A percentile compares a stretch with the other conserved stretches of the same genome.
phyloP scores from a whole-genome alignment of 2,113 vertebrate genomes.

The Copsychus sechellarum region DNA sequence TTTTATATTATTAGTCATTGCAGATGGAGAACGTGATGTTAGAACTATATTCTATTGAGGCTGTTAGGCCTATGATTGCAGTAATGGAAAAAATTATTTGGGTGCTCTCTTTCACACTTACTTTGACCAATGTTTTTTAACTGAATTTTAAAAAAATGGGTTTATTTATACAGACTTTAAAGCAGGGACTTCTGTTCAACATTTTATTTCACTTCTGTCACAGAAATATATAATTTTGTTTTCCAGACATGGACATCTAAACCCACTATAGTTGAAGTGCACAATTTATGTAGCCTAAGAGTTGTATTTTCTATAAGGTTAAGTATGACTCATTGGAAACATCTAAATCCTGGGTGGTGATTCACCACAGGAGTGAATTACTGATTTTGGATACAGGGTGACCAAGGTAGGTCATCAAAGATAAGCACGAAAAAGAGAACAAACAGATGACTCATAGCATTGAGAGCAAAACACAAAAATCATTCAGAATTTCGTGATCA shows the following conservation, averaged over 20 bases:
- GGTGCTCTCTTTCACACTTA: not conserved
- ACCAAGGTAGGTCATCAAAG: constrained; percentile 24
- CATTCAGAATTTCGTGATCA: not conserved
- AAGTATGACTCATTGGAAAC: constrained; percentile 57
- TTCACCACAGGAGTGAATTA: constrained; percentile 43
- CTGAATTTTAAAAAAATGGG: not conserved
- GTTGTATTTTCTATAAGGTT: constrained; percentile 24
- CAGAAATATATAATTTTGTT: constrained; percentile 14
- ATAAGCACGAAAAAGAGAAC: not conserved
- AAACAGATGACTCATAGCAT: constrained; percentile 47
- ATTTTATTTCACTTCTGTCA: not conserved
- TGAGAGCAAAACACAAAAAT: not conserved
- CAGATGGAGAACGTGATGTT: not conserved
- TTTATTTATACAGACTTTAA: not conserved
- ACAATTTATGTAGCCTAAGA: constrained; percentile 3
- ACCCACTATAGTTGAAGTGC: not conserved
- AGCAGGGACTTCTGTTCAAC: not conserved
- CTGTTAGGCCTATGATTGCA: not conserved
- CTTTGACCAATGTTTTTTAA: not conserved
- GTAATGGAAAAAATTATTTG: not conserved
- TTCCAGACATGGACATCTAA: not conserved
- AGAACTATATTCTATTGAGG: not conserved
- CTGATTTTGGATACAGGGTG: not conserved
- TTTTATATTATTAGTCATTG: not conserved
- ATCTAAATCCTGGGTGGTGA: constrained; percentile 46